Base-by-base conservation (phyloP, 30 jellyfish, hydroid and myxozoan genomes). In the Aurelia sp. region DNA sequence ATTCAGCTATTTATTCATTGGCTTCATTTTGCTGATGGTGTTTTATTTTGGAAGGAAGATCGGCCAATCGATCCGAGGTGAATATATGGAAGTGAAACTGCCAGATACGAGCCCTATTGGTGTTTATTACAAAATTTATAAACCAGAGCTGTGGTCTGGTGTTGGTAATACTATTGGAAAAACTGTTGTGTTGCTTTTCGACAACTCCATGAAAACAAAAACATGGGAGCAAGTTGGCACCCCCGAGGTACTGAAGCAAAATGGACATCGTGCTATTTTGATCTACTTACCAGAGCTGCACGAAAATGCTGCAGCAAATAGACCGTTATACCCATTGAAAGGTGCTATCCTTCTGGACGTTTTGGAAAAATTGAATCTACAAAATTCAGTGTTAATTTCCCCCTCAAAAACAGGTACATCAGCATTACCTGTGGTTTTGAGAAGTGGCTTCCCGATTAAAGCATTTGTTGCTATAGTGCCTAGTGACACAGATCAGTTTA, bases 391-490 rank as follows among this genome's bases (percentile, higher is more conserved):
- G 4, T 23, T 88, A n/a, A 89, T 88, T 11, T 91, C 79, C 22
- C 96, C 92, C 11, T 70, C 92, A 40, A 52, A 35, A 65, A 78
- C 91, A 22, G 96, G 96, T 19, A 69, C 96, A 9, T 88, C 61
- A 50, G 96, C 89, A 33, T 8, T 88, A 62, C 96, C 96, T 21
- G 73, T 88, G 64, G 92, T 88, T 59, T n/a, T 78, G 62, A 84
- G 96, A 9, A 90, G 96, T 20, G 86, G 90, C 10, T 76, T 59
- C 13, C 66, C 66, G 31, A 40, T 88, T 3, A 79, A 76, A 20
- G 96, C 89, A 33, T 88, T 88, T 37, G 92, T 88, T 15, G 82
- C 96, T 6, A 79, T 88, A 17, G 76, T 91, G 13, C 96, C 96
- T 2, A 35, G 40, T 13, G 84, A 69, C 37, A 62, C 86, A 17